A percentile compares a stretch with the other conserved stretches of the same genome.
Conservation (phyloP, 2,113 vertebrate genomes). For the Drymodes brunneopygia region DNA sequence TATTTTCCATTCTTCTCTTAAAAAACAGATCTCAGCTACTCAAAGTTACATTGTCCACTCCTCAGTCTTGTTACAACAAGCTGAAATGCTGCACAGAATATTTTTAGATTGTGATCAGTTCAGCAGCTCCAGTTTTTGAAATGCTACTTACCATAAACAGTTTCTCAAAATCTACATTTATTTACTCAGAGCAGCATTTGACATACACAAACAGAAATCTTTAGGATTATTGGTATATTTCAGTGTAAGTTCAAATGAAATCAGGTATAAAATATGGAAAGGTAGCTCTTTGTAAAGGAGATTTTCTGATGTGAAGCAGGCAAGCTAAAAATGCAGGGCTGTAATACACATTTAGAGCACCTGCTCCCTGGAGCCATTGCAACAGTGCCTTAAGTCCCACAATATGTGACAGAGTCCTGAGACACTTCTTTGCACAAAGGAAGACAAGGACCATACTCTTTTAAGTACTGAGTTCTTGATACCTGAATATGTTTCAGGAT, state of each 20-base stretch:
- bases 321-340: background rate
- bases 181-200: background rate
- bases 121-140: background rate
- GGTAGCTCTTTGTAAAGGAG: background rate
- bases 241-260: background rate
- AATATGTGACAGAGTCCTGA: background rate
- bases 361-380: background rate
- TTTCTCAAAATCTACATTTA: background rate
- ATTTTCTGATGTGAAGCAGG: background rate
- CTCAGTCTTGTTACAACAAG: background rate
- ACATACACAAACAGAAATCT: background rate
- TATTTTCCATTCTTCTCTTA: constrained; percentile 21
- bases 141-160: background rate
- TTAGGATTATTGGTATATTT: background rate
- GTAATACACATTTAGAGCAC: background rate
- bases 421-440: background rate
- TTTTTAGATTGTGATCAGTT: background rate
- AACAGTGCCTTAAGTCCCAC: background rate
- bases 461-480: background rate
- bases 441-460: background rate
- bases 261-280: background rate
- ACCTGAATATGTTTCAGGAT: background rate
- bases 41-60: background rate
- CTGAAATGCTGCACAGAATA: background rate
- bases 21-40: background rate